Conservation (phyloP, 2,113 vertebrate species). For the Odocoileus virginianus region DNA sequence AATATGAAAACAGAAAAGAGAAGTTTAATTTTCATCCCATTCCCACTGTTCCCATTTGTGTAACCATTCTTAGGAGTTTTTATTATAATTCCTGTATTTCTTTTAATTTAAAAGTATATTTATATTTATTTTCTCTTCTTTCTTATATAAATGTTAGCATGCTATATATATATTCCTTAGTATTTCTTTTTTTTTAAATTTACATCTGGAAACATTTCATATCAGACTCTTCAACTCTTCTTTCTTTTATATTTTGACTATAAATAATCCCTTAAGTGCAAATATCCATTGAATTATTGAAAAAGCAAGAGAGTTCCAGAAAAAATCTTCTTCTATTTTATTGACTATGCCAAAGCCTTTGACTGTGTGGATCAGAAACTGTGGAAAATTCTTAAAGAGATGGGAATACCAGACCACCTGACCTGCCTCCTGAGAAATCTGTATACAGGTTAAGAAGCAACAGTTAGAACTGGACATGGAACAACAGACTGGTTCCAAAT, state of each 20-base stretch:
- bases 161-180: background rate
- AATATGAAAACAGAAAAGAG: background rate
- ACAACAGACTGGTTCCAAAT: background rate
- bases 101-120: background rate
- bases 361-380: background rate
- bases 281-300: fast-evolving
- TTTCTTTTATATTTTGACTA: background rate
- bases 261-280: background rate
- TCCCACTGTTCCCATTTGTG: background rate
- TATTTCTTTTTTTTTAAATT: background rate
- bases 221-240: background rate
- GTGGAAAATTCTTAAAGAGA: background rate
- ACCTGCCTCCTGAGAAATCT: background rate
- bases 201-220: background rate
- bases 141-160: background rate
- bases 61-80: background rate
- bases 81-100: background rate
- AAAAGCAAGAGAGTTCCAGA: background rate
- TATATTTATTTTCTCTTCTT: background rate
- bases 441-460: background rate
- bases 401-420: background rate
- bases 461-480: background rate
- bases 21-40: background rate
- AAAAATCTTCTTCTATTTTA: background rate
- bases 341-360: background rate